Percentiles rank a stretch among this genome's conserved stretches.
Evolutionary conservation across 2,797 vertebrate genomes (phyloP).

Genomic region (Pantherophis alleghaniensis): DNA sequence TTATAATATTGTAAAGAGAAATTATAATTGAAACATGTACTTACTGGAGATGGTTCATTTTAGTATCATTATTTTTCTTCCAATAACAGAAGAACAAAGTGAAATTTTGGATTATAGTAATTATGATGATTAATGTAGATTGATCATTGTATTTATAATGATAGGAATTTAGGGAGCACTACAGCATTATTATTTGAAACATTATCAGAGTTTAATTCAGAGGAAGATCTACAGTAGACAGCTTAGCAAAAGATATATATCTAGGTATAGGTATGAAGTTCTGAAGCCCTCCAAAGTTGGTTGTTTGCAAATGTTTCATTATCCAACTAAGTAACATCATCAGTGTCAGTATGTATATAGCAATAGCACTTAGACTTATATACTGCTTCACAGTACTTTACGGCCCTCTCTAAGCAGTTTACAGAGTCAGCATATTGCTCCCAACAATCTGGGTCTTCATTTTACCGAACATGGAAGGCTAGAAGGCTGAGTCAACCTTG

Average conservation of each 20-base stretch:
- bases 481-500: no score
- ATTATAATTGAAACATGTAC: conserved; percentile 4
- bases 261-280: neutral
- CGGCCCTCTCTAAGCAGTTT: no score
- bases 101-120: neutral
- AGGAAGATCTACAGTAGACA: neutral
- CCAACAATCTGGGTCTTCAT: no score
- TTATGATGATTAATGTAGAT: neutral
- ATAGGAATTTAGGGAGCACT: conserved; percentile 12
- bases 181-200: neutral
- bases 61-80: conserved; percentile 33
- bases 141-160: neutral
- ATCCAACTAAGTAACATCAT: neutral
- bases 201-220: neutral
- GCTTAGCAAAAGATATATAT: neutral
- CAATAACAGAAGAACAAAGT: neutral
- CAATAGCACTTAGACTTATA: no score
- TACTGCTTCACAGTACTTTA: no score
- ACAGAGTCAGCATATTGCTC: no score
- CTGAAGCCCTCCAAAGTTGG: neutral
- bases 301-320: neutral
- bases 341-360: neutral
- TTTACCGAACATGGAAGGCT: no score
- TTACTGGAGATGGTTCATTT: neutral
- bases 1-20: conserved; percentile 11